Evolutionary conservation across 2,888 invertebrate species (phyloP).

Genomic region (Trichogramma dendrolimi): DNA sequence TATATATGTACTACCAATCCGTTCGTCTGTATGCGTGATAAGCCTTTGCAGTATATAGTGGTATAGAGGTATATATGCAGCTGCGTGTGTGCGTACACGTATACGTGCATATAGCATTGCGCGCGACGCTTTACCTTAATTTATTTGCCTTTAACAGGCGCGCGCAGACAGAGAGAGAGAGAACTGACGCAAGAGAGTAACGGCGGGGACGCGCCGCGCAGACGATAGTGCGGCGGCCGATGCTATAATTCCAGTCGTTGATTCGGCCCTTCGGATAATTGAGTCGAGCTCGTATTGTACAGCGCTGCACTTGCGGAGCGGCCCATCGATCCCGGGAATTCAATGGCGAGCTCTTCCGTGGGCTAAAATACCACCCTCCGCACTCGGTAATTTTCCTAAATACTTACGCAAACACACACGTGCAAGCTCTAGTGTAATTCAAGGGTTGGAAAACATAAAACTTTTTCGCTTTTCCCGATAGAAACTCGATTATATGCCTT

Average conservation of each 20-base stretch:
- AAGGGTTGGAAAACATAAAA: too few species aligned
- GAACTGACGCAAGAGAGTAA: background rate
- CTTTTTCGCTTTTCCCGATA: too few species aligned
- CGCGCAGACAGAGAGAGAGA: background rate
- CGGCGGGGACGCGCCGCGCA: background rate
- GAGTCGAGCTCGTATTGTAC: constrained; percentile 8
- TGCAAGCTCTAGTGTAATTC: too few species aligned
- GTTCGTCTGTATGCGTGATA: background rate
- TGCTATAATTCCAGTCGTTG: constrained; percentile 22
- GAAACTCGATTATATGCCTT: too few species aligned
- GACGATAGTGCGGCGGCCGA: too few species aligned
- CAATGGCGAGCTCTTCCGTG: too few species aligned
- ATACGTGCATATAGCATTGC: background rate
- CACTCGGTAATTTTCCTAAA: too few species aligned
- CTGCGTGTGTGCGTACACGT: background rate
- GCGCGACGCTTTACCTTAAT: constrained; percentile 17
- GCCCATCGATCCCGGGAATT: too few species aligned
- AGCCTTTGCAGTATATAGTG: background rate
- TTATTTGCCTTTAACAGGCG: constrained; percentile 18
- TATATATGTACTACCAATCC: background rate
- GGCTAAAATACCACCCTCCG: too few species aligned
- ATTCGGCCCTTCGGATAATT: constrained; percentile 24
- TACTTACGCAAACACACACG: too few species aligned
- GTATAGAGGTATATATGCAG: background rate
- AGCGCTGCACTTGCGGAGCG: too few species aligned